A percentile compares a stretch with the other conserved stretches of the same genome.
Evolutionary conservation across 1,140 invertebrate genomes (phyloP).

Genomic region (Danaus plexippus): DNA sequence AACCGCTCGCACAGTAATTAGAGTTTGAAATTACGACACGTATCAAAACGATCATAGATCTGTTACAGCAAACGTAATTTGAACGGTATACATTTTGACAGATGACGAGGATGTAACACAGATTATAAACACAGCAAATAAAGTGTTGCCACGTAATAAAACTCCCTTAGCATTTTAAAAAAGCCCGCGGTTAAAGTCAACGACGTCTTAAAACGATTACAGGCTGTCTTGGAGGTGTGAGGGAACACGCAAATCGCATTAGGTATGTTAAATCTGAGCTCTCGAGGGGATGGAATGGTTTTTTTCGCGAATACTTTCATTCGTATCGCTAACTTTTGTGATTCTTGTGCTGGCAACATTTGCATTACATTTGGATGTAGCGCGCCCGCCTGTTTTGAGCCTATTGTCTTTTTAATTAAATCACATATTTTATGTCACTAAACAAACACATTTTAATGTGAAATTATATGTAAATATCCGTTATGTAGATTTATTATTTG

Average conservation of each 20-base stretch:
- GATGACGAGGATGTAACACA: too few species aligned
- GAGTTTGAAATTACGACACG: too few species aligned
- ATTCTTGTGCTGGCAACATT: constrained; percentile 62
- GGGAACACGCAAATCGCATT: constrained; percentile 67
- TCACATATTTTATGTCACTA: too few species aligned
- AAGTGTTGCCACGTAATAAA: constrained; percentile 5
- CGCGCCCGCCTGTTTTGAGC: constrained; percentile 22
- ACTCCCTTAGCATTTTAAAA: constrained; percentile 8
- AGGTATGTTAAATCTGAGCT: constrained; percentile 63
- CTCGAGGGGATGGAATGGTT: constrained; percentile 33
- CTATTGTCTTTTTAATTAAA: too few species aligned
- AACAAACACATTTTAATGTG: constrained; percentile 9
- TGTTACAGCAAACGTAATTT: too few species aligned
- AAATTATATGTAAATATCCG: neutral
- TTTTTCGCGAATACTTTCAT: constrained; percentile 59
- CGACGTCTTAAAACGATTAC: constrained; percentile 64
- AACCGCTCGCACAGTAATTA: too few species aligned
- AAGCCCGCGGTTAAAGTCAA: constrained; percentile 37
- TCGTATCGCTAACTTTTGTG: constrained; percentile 65
- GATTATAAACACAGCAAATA: constrained; percentile 2
- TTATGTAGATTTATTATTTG: constrained; percentile 3
- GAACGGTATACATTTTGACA: too few species aligned
- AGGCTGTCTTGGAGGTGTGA: constrained; percentile 46
- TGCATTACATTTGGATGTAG: constrained; percentile 39
- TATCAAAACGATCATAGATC: too few species aligned